Evolutionary conservation across 2,113 vertebrate genomes (phyloP), one percentile per base, ranked within the genome.

Genomic region (Thalassoma bifasciatum): DNA sequence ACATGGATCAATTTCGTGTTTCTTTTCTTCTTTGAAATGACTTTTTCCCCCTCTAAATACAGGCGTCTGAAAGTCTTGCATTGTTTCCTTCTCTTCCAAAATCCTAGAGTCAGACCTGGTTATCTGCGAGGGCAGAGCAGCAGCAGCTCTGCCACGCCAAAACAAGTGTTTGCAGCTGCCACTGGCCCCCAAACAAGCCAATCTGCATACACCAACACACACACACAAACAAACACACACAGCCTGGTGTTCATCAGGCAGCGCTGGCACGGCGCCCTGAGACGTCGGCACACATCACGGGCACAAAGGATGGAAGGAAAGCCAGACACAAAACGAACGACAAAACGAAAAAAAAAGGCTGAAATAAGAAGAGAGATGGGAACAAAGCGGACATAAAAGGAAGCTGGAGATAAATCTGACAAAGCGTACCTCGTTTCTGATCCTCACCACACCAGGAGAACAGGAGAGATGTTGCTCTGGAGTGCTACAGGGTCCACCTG

Each of bases 141-240:
- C 65, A 57, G 36, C 1, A 6, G n/a, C 77, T 87, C 26, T 13
- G 79, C 5, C 79, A 79, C 58, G 71, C 72, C 70, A 84, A 85
- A 87, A 73, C 79, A 79, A 89, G 75, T 88, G 89, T 92, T 91
- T 87, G 85, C 93, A 93, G 91, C 91, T 93, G 93, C 84, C 79
- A 82, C 88, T 75, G 80, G 88, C 88, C 84, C 44, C 71, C 81
- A 93, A 92, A 91, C 92, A 91, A 92, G 83, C 75, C 50, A 9
- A 91, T 93, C 88, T 91, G 91, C 90, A 89, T 89, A 92, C 78
- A 51, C 66, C 21, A 24, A 38, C 53, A 60, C 51, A 59, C 17
- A 30, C 6, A 13, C 44, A 66, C 36, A 59, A 23, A 71, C 72
- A 69, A 54, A 63, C 70, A 51, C 82, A 64, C 79, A 64, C 79